phyloP scores from a whole-genome alignment of 2,113 vertebrate genomes.

The Ariopsis seemanni region DNA sequence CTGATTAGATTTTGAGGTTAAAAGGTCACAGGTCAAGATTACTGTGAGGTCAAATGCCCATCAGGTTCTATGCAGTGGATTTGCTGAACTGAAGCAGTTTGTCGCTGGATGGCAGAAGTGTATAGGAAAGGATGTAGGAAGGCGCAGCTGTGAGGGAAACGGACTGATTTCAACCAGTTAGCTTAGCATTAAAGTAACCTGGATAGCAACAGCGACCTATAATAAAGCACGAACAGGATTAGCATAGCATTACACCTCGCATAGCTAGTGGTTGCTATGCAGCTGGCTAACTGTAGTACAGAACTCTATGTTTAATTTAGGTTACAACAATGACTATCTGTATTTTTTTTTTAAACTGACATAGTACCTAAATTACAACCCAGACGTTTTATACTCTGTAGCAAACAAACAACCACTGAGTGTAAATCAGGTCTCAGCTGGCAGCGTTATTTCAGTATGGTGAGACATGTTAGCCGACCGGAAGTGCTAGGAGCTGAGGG shows the following conservation, averaged over 20 bases:
- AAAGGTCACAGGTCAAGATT: too few species aligned
- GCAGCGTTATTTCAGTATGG: background rate
- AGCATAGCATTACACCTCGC: background rate
- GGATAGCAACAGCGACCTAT: background rate
- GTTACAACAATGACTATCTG: too few species aligned
- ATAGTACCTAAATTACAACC: too few species aligned
- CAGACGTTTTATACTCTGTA: background rate
- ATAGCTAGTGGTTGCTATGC: background rate
- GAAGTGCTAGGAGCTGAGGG: too few species aligned
- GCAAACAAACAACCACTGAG: background rate
- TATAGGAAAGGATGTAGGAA: background rate
- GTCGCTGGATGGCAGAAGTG: slow-evolving; percentile 33
- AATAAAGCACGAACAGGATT: background rate
- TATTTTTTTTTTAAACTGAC: background rate
- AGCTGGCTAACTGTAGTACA: background rate
- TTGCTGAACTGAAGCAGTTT: background rate
- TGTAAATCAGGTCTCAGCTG: background rate
- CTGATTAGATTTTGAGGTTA: too few species aligned
- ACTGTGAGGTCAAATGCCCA: too few species aligned
- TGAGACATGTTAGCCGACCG: background rate
- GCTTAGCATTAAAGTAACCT: background rate
- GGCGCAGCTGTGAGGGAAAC: background rate
- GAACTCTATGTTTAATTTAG: background rate
- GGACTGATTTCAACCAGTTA: background rate
- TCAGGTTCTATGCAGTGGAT: background rate